Conservation (phyloP, 2,797 vertebrate species). For the Aplochiton taeniatus region DNA sequence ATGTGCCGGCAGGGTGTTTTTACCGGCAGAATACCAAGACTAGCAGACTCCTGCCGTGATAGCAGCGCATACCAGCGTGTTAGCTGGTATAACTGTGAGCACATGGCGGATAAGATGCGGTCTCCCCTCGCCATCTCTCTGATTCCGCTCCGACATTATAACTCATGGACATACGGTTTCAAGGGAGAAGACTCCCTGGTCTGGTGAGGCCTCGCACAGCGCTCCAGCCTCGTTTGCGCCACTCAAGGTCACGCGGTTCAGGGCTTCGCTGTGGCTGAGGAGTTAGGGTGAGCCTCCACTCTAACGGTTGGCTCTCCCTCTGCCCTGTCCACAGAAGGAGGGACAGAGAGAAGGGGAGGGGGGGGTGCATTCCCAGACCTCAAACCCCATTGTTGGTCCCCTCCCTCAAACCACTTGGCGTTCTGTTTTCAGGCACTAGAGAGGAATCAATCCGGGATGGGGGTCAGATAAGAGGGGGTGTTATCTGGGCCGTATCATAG, state of each 20-base stretch:
- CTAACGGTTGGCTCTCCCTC: no score
- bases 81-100: slow-evolving; percentile 50
- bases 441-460: slow-evolving; percentile 39
- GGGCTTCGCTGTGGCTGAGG: no score
- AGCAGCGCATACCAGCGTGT: slow-evolving; percentile 41
- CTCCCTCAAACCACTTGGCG: slow-evolving; percentile 21
- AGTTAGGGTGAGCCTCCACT: no score
- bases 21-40: slow-evolving; percentile 20
- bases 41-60: slow-evolving; percentile 41
- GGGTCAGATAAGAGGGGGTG: slow-evolving; percentile 17
- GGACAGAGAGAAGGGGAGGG: no score
- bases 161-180: slow-evolving; percentile 46
- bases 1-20: slow-evolving; percentile 46
- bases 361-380: neutral
- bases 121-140: slow-evolving; percentile 27
- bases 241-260: no score
- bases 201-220: slow-evolving; percentile 55
- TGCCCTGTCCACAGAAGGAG: no score
- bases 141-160: slow-evolving; percentile 55
- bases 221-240: no score
- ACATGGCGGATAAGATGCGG: slow-evolving; percentile 44
- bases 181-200: slow-evolving; percentile 54
- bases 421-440: slow-evolving; percentile 23
- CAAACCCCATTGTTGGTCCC: neutral
- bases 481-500: slow-evolving; percentile 42